A percentile compares a stretch with the other conserved stretches of the same genome.
phyloP scores from a whole-genome alignment of 2,888 invertebrate species.

The Epistrophe grossulariae region DNA sequence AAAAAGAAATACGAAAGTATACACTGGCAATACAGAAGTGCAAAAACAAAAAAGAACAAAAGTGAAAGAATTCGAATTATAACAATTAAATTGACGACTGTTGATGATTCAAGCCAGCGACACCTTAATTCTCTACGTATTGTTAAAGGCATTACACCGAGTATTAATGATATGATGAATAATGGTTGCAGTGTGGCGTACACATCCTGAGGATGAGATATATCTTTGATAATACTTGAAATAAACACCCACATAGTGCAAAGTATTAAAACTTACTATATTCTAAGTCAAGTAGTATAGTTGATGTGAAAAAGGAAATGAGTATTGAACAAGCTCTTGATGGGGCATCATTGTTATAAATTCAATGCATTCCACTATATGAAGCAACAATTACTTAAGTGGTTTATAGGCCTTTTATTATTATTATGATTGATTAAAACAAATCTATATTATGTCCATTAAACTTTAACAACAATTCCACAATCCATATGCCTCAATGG shows the following conservation, averaged over 20 bases:
- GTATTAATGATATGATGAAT: slow-evolving; percentile 32
- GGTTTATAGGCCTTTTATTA: background rate
- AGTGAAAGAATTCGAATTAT: slow-evolving; percentile 77
- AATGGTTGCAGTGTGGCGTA: slow-evolving; percentile 58
- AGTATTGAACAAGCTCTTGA: no score
- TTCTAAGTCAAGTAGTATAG: no score
- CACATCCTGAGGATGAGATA: slow-evolving; percentile 47
- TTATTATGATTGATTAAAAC: background rate
- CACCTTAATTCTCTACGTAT: slow-evolving; percentile 14
- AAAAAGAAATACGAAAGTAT: slow-evolving; percentile 78
- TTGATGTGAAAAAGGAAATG: background rate
- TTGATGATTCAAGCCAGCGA: slow-evolving; percentile 47
- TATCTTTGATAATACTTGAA: slow-evolving; percentile 25
- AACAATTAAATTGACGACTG: slow-evolving; percentile 31
- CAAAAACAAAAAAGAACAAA: slow-evolving; percentile 70
- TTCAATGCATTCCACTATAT: background rate
- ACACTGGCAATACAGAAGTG: slow-evolving; percentile 68
- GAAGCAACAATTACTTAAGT: background rate
- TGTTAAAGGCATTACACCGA: slow-evolving; percentile 50
- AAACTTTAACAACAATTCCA: background rate
- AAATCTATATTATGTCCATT: background rate
- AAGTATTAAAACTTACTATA: background rate
- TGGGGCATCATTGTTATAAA: background rate
- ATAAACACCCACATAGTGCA: slow-evolving; percentile 4
- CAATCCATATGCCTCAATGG: background rate